Evolutionary conservation across 2,113 vertebrate genomes (phyloP), one percentile per base, ranked within the genome.

Genomic region (Lepus americanus): DNA sequence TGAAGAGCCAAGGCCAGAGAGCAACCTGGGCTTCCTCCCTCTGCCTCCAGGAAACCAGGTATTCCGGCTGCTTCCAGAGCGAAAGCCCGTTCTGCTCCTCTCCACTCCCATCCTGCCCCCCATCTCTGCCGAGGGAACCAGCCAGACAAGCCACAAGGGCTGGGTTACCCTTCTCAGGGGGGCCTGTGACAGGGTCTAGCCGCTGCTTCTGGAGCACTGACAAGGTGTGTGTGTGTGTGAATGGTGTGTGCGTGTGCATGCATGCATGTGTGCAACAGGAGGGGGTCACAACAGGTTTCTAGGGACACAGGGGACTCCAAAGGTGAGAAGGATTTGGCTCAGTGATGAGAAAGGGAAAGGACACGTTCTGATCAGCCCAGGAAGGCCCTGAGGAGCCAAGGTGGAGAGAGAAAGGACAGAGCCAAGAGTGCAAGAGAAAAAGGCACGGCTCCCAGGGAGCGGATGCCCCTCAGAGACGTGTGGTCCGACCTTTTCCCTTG

Each of bases 1-100:
- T 87, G 64, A 80, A 66, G 66, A 90, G 69, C 77, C 31, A 66
- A 97, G 90, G 93, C 67, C 88, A 92, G 95, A 84, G 25, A 95
- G 67, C 70, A 82, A 13, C 55, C 94, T 80, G 78, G 92, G 87
- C 78, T 74, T 87, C 81, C 74, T 82, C 83, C 39, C 31, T 86
- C 51, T 53, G 87, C 69, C 87, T 92, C 95, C 78, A 80, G 23
- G 29, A 89, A 88, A 49, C 63, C 80, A 94, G 96, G 93, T 66
- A 79, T 80, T 87, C 84, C 66, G 61, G 84, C 90, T 80, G 61
- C 59, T 92, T 92, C 55, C 53, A 85, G 87, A 90, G 84, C 79
- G 66, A 86, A 94, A 81, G 12, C 79, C 72, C 84, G n/a, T 19
- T 31, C 36, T 77, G 78, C 29, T 64, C 27, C 44, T 72, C n/a